These are phyloP conservation scores for Trichechus manatus DNA, from an alignment of 2,113 vertebrate species.

Conservation along the genomic window DNA sequence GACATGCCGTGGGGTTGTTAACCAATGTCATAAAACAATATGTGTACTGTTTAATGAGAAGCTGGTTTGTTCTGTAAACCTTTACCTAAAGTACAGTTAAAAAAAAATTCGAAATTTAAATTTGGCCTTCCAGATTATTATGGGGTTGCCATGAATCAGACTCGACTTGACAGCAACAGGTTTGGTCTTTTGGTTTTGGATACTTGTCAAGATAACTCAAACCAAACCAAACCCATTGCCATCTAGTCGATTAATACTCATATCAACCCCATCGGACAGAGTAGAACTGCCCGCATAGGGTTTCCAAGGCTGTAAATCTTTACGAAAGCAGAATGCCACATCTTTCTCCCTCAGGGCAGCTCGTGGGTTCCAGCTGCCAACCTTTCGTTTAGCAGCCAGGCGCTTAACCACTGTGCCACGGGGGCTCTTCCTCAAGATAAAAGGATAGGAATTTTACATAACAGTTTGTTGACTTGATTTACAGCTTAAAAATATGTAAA, in stretches of 20 bases:
- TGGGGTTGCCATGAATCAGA: neutral
- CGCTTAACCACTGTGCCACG: no score
- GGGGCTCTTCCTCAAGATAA: neutral
- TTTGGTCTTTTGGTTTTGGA: neutral
- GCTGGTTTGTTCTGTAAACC: no score
- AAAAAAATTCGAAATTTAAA: constrained; percentile 25
- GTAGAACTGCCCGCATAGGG: neutral
- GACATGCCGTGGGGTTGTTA: no score
- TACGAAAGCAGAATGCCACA: neutral
- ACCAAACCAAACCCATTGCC: no score
- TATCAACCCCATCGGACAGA: neutral
- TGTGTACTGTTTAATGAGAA: no score
- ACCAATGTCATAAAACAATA: no score
- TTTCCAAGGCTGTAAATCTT: neutral
- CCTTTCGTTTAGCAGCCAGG: neutral
- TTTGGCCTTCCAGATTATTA: constrained; percentile 27
- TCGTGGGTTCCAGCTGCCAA: neutral
- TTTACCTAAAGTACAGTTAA: no score
- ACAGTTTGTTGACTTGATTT: constrained; percentile 17
- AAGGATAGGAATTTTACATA: neutral
- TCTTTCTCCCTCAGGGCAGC: neutral
- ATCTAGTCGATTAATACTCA: no score
- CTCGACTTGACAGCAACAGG: neutral
- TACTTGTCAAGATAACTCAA: neutral
- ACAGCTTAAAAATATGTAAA: constrained; percentile 3